phyloP scores from a whole-genome alignment of 1,140 invertebrate species.

The Parapsyche elsis region DNA sequence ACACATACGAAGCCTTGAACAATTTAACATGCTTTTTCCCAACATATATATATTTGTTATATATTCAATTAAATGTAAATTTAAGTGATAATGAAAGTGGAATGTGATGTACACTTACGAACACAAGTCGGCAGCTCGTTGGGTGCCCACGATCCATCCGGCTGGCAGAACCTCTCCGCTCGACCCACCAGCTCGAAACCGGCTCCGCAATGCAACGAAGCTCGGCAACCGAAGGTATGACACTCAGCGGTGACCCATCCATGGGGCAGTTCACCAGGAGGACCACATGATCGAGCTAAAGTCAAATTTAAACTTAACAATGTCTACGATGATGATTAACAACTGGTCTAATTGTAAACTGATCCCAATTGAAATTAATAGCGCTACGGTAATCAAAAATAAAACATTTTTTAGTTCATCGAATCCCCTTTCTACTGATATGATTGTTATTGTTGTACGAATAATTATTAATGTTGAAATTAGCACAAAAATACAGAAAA shows the following conservation, averaged over 20 bases:
- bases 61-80: neutral
- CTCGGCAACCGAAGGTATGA: conserved; percentile 90
- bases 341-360: no score
- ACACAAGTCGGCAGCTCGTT: conserved; percentile 90
- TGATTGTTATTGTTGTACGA: no score
- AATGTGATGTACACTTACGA: conserved; percentile 70
- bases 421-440: no score
- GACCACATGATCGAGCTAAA: conserved; percentile 84
- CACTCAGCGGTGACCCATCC: conserved; percentile 92
- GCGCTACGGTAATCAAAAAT: neutral
- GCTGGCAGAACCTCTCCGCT: conserved; percentile 84
- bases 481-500: no score
- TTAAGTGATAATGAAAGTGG: conserved; percentile 22
- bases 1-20: conserved; percentile 25
- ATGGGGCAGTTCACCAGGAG: conserved; percentile 88
- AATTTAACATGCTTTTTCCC: conserved; percentile 11
- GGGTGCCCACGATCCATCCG: conserved; percentile 90
- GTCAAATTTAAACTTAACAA: no score
- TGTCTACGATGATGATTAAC: no score
- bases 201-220: conserved; percentile 92
- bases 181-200: conserved; percentile 92
- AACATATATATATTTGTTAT: neutral
- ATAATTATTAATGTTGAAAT: no score
- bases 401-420: neutral
- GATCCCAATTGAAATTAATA: no score